Evolutionary conservation across 2,113 vertebrate genomes (phyloP).

Genomic region (Eurypyga helias): DNA sequence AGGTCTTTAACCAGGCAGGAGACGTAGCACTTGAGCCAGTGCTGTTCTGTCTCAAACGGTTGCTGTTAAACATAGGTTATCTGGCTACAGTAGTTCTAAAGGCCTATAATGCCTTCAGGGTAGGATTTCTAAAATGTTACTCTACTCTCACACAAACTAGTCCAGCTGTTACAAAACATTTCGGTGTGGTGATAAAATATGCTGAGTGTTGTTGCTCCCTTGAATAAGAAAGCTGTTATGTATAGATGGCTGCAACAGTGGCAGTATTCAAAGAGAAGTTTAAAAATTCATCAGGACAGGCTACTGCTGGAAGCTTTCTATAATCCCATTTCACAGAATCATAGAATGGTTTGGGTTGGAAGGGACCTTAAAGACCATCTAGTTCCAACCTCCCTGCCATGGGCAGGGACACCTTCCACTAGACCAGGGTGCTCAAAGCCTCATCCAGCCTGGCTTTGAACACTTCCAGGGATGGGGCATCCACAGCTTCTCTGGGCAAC

Average conservation of each 20-base stretch:
- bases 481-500: too few relatives aligned
- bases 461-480: too few relatives aligned
- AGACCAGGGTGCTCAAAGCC: too few relatives aligned
- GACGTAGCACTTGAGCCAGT: not conserved
- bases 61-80: not conserved
- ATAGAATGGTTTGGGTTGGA: too few relatives aligned
- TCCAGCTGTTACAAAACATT: not conserved
- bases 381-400: too few relatives aligned
- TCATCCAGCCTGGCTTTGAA: too few relatives aligned
- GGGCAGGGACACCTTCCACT: too few relatives aligned
- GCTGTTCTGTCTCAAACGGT: not conserved
- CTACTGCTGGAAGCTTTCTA: not conserved
- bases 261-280: not conserved
- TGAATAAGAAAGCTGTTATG: not conserved
- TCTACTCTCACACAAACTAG: not conserved
- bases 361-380: too few relatives aligned
- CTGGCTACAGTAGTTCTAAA: not conserved
- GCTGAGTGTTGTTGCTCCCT: not conserved
- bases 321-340: not conserved
- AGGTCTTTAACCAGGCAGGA: not conserved
- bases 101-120: not conserved
- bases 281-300: not conserved
- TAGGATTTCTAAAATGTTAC: not conserved
- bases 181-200: not conserved
- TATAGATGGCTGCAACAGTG: not conserved